These are phyloP conservation scores for Piaya cayana DNA, from an alignment of 2,113 vertebrate genomes.

Conservation along the genomic window DNA sequence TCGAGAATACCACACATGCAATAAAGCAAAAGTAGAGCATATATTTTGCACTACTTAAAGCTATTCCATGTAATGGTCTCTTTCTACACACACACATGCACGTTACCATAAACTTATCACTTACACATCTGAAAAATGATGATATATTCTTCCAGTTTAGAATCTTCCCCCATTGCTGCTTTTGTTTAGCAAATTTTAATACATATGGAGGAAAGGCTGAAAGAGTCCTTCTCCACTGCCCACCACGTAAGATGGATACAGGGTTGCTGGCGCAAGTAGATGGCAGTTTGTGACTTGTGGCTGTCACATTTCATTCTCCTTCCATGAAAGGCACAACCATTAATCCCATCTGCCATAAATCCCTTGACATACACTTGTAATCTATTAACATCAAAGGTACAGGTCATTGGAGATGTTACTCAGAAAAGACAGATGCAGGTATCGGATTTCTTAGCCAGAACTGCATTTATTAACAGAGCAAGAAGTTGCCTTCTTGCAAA, in stretches of 20 bases:
- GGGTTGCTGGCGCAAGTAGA: neutral
- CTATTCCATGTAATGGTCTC: neutral
- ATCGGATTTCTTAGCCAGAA: neutral
- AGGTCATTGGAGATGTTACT: neutral
- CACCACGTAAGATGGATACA: neutral
- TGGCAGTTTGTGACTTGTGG: neutral
- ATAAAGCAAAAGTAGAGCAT: neutral
- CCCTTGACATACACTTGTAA: neutral
- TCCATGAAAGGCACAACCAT: neutral
- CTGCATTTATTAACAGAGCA: neutral
- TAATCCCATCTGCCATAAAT: neutral
- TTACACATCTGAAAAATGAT: neutral
- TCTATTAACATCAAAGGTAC: neutral
- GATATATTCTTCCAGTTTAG: neutral
- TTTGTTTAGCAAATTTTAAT: neutral
- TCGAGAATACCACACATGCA: neutral
- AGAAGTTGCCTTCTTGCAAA: neutral
- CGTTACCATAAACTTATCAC: neutral
- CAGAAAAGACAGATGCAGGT: neutral
- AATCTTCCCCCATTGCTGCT: neutral
- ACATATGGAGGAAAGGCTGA: fast-evolving
- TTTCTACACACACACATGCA: neutral
- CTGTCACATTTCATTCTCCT: neutral
- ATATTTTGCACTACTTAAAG: neutral
- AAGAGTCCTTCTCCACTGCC: neutral